Conservation (phyloP, 2,113 vertebrate species). For the Terrapene triunguis region DNA sequence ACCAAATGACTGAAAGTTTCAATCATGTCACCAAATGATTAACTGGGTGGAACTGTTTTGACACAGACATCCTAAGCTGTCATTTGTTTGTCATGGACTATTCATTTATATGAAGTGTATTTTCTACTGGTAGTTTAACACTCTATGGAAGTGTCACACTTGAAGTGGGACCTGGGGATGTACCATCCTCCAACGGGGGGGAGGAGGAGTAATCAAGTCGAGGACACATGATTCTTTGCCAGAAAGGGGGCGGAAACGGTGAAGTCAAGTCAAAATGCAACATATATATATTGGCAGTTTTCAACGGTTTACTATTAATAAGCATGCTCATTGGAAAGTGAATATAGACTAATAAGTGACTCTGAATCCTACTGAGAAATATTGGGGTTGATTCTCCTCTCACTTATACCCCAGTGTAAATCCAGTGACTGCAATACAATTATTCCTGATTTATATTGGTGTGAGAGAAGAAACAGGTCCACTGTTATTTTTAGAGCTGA, state of each 20-base stretch:
- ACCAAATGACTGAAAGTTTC: not conserved
- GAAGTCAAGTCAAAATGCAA: conserved; percentile 5
- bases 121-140: not conserved
- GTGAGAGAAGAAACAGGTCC: not conserved
- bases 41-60: not conserved
- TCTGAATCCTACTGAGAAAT: not conserved
- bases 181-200: not conserved
- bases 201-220: not conserved
- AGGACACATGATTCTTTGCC: not conserved
- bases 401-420: not conserved
- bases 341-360: not conserved
- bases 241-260: not conserved
- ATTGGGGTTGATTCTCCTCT: not conserved
- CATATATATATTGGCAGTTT: not conserved
- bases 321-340: not conserved
- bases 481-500: conserved; percentile 37
- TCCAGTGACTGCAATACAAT: conserved; percentile 2
- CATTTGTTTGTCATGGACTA: not conserved
- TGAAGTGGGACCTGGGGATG: not conserved
- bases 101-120: not conserved
- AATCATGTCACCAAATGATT: not conserved
- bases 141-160: not conserved
- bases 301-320: not conserved
- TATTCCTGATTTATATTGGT: not conserved
- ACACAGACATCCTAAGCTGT: not conserved